Base-by-base conservation (phyloP, 2,888 invertebrate species). In the Pandemis corylana region DNA sequence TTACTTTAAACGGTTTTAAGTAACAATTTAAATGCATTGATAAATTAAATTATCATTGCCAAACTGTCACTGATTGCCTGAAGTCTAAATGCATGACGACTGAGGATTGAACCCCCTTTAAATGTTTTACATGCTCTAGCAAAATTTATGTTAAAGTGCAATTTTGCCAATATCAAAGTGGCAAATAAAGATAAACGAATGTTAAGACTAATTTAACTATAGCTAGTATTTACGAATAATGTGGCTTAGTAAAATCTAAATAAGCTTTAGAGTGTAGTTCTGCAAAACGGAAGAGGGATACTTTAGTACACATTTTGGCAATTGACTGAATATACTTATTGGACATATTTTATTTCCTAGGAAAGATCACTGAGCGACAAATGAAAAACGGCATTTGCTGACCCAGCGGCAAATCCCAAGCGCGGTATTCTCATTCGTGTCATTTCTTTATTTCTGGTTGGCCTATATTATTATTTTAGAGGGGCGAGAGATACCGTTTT, bases 371-470 rank as follows among this genome's bases (percentile, higher is more conserved):
- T 28, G 10, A 28, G 28, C 59, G 59, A 10, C 59, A 59, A 59
- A 59, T 59, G 59, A 59, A 59, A 28, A 59, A 59, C 28, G 59
- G 28, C 59, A 20, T 28, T 28, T 59, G 59, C 28, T 59, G 59
- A 59, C 59, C 59, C 20, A 59, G 28, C 59, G 9, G 59, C 10
- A 28, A 28, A 59, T 59, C 28, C 59, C 59, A 28, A 20, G 59
- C 12, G 28, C 59, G 28, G 28, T 12, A 12, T 28, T 59, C 59
- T 59, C 59, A 59, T 59, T 59, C 10, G 12, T 0, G 28, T 28
- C 59, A 59, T 59, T 28, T 59, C 20, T 59, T 59, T 56, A 56
- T 28, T 59, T 59, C 59, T 59, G 28, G 42, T 62, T 12, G 13
- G 13, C 41, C 9, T 2, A 41, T n/a, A 41, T 42, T n/a, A 41